Evolutionary conservation across 2,113 vertebrate species (phyloP).

Genomic region (Crotalus horridus): DNA sequence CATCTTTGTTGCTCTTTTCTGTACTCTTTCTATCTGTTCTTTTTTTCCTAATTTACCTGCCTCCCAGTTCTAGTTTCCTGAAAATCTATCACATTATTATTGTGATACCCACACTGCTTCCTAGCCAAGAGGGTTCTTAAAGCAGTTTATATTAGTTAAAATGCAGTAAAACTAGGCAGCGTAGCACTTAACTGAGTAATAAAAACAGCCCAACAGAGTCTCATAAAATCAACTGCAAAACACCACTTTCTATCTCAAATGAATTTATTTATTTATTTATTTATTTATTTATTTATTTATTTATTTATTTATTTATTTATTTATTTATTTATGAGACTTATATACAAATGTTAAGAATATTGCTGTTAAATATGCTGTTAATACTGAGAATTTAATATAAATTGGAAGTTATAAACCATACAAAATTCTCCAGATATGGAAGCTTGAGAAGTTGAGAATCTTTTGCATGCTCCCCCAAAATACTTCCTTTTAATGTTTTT

Average conservation of each 20-base stretch:
- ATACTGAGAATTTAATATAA: not conserved
- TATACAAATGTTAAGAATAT: not conserved
- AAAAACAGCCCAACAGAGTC: not conserved
- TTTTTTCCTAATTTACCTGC: not conserved
- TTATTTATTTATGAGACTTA: too few relatives aligned
- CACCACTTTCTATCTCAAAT: not conserved
- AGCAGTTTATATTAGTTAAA: not conserved
- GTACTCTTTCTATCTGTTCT: too few relatives aligned
- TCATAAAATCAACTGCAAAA: not conserved
- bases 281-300: too few relatives aligned
- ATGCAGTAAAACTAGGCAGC: not conserved
- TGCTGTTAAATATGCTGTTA: not conserved
- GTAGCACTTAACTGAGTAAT: not conserved
- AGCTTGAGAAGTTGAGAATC: constrained; percentile 1
- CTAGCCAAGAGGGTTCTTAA: not conserved
- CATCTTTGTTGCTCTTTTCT: too few relatives aligned
- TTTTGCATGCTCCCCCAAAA: constrained; percentile 26
- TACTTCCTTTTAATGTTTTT: constrained; percentile 31
- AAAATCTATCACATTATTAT: not conserved
- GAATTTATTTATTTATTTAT: too few relatives aligned
- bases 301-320: too few relatives aligned
- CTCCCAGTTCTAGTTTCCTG: not conserved
- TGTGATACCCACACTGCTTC: not conserved
- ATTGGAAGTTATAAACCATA: not conserved
- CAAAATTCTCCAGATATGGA: not conserved